Base-by-base conservation (phyloP, 2,797 vertebrate genomes). In the Brachymystax lenok region DNA sequence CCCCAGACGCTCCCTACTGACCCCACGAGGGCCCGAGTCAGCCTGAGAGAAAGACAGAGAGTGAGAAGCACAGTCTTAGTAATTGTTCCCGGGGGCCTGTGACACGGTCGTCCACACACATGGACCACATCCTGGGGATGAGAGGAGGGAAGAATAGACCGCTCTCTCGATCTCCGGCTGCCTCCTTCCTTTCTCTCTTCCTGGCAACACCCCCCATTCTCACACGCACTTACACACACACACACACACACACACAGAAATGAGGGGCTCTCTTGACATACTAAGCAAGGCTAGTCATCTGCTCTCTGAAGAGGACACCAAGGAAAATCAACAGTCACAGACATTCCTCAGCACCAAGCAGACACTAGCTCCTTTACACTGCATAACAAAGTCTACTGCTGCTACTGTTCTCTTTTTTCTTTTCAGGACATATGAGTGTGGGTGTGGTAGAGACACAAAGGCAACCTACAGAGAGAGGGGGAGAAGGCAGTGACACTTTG, bases 1-100 rank as follows among this genome's bases (percentile, higher is more conserved):
- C 17, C 94, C 91, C 84, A 98, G 94, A 79, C 97, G 95, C 69
- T 99, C 98, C 0, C 97, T 95, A 80, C 93, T 90, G 19, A 93
- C 50, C 82, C 96, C 94, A 76, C 97, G 93, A 0, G 96, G 95
- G 75, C 94, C 90, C 0, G 95, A 90, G 77, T 99, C 98, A 88
- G 96, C 93, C 93, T 95, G 19, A 17, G 28, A 40, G 28, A 33
- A 14, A 33, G 24, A 33, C 13, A 67, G 24, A 68, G 24, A 27
- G 28, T 3, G 27, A 35, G 30, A 33, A n/a, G 30, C 33, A 51
- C 46, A 73, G 77, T 35, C 83, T 89, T 83, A 78, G 82, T 91
- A 81, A 92, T 91, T 92, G 87, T 92, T 86, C 17, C 50, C 14
- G 74, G 86, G 54, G 83, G 88, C 89, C 85, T 90, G 90, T 84